phyloP scores from a whole-genome alignment of 2,113 vertebrate genomes.

The Erythrocercus mccallii region DNA sequence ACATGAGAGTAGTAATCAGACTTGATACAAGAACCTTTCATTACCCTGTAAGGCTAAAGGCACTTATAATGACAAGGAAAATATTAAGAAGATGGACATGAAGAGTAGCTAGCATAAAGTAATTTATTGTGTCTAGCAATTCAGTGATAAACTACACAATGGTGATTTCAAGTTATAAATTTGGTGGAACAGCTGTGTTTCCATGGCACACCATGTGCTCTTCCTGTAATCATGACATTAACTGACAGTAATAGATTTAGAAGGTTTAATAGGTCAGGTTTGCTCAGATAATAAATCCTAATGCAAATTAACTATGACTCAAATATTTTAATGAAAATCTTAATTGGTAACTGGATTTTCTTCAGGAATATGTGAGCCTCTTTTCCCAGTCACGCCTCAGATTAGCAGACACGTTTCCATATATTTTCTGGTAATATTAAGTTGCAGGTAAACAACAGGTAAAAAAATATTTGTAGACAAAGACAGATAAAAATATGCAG shows the following conservation, averaged over 20 bases:
- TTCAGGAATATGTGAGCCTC: neutral
- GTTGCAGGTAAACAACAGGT: neutral
- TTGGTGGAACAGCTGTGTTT: neutral
- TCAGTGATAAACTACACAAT: slow-evolving; percentile 25
- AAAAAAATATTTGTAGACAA: neutral
- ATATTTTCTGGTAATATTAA: neutral
- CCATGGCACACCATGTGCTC: neutral
- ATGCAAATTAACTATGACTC: slow-evolving; percentile 45
- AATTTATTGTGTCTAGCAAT: slow-evolving; percentile 43
- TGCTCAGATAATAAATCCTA: slow-evolving; percentile 50
- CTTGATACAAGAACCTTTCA: slow-evolving; percentile 65
- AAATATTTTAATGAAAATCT: slow-evolving; percentile 54
- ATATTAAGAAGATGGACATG: slow-evolving; percentile 42
- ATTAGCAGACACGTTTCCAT: neutral
- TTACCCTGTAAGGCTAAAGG: slow-evolving; percentile 58
- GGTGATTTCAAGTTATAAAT: neutral
- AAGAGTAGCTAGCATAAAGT: slow-evolving; percentile 7
- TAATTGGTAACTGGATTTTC: slow-evolving; percentile 36
- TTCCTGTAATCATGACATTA: slow-evolving; percentile 42
- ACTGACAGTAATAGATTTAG: slow-evolving; percentile 50
- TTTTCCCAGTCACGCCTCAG: neutral
- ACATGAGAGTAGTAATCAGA: slow-evolving; percentile 68
- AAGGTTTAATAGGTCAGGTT: slow-evolving; percentile 44
- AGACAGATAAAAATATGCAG: neutral
- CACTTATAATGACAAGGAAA: slow-evolving; percentile 48